Conservation (phyloP, 2,797 vertebrate genomes). For the Oreochromis mossambicus region DNA sequence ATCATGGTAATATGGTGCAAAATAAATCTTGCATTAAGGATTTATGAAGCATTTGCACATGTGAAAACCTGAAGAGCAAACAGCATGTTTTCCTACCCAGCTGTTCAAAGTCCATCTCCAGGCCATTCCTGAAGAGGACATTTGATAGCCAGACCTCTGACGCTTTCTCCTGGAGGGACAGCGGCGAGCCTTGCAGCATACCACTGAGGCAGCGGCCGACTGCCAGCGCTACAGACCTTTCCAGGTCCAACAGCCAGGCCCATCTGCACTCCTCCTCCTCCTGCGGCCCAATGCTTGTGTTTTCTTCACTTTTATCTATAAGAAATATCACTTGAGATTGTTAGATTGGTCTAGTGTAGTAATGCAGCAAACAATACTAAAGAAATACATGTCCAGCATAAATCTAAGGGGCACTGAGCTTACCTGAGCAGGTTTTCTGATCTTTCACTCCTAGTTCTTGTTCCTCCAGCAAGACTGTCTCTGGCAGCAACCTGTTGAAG, state of each 20-base stretch:
- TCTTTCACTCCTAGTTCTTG: slow-evolving; percentile 66
- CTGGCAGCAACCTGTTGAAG: slow-evolving; percentile 77
- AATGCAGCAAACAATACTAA: neutral
- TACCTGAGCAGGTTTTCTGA: slow-evolving; percentile 59
- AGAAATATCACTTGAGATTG: neutral
- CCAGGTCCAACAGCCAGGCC: slow-evolving; percentile 81
- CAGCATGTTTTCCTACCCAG: slow-evolving; percentile 67
- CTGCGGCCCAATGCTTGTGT: slow-evolving; percentile 8
- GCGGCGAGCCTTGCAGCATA: slow-evolving; percentile 77
- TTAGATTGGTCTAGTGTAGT: neutral
- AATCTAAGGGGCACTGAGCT: neutral
- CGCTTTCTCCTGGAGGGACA: slow-evolving; percentile 72
- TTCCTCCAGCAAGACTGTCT: slow-evolving; percentile 71
- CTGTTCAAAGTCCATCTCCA: slow-evolving; percentile 79
- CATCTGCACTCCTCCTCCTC: slow-evolving; percentile 65
- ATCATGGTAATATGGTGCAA: neutral
- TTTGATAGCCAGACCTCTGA: slow-evolving; percentile 80
- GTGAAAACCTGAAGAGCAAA: neutral
- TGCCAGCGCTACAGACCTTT: slow-evolving; percentile 76
- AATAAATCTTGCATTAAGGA: neutral
- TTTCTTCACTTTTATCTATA: slow-evolving; percentile 64
- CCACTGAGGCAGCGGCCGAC: slow-evolving; percentile 79
- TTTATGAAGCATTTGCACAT: neutral
- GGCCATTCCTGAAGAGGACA: slow-evolving; percentile 79
- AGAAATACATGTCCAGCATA: neutral